Conservation (phyloP, 2,797 vertebrate genomes). For the Neosilurus mollespiculum region DNA sequence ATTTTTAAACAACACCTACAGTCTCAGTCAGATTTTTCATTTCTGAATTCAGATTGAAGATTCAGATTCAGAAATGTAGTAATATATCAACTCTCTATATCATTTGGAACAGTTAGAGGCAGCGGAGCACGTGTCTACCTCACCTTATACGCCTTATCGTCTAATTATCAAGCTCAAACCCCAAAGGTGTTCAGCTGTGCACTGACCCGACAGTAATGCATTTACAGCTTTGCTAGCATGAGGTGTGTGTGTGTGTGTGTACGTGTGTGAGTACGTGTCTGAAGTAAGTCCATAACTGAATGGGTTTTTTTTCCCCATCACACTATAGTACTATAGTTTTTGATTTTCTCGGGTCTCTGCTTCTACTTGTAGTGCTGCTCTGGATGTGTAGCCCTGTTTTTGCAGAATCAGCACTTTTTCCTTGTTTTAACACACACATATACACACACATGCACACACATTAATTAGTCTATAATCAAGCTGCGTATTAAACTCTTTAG, state of each 20-base stretch:
- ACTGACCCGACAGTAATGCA: neutral
- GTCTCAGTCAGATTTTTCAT: neutral
- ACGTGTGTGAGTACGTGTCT: no score
- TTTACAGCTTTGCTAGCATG: neutral
- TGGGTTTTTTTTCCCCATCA: slow-evolving; percentile 1
- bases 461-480: neutral
- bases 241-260: no score
- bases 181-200: neutral
- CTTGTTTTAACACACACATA: no score
- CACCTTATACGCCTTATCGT: neutral
- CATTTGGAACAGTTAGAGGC: neutral
- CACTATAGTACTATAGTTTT: neutral
- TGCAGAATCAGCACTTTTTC: neutral
- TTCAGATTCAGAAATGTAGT: neutral
- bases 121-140: neutral
- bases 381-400: no score
- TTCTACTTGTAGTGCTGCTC: neutral
- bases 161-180: slow-evolving; percentile 5
- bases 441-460: neutral
- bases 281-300: neutral
- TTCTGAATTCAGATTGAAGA: neutral
- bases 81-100: neutral
- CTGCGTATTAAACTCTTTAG: neutral
- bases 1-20: neutral
- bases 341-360: neutral